Evolutionary conservation across 1,140 invertebrate genomes (phyloP), one percentile per base, ranked within the genome.

Genomic region (Samia ricini): DNA sequence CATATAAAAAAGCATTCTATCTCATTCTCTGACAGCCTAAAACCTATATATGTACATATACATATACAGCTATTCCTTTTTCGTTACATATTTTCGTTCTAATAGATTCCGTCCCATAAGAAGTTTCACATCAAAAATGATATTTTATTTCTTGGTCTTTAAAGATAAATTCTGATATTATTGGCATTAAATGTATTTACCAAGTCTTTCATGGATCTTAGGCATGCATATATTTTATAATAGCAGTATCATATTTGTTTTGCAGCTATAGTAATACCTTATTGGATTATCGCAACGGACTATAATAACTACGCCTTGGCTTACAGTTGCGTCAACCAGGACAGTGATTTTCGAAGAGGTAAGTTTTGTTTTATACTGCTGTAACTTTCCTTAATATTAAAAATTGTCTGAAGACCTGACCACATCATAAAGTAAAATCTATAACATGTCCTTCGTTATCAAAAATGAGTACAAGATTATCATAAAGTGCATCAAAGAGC

Each of bases 311-410:
- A 79, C 26, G 74, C 77, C 10, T 42, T 82, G 20, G 79, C 72
- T 0, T 82, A 82, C 59, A 69, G 69, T 54, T 90, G 87, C 60
- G 74, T 76, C 4, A 79, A 88, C 26, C 23, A 69, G 0, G 60
- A 69, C 10, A 21, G 49, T 2, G 63, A 74, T 49, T 69, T 26
- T 10, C 71, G 71, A 66, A 50, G 51, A 68, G 71, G 79, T 82
- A 64, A 65, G 52, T 62, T 62, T 50, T 42, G 15, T 23, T 4
- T 26, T 26, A 26, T 26, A 26, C 3, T 26, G 8, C 4, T 8
- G 8, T 26, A 26, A 23, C 0, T 7, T 21, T 54, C 52, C 4
- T 24, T 2, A 18, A 56, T 36, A 20, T 57, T 12, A 42, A 15
- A 42, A 42, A 26, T 26, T 26, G 8, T 26, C 3, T 26, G 26